Conservation (phyloP, 2,113 vertebrate genomes). For the Ranitomeya imitator region DNA sequence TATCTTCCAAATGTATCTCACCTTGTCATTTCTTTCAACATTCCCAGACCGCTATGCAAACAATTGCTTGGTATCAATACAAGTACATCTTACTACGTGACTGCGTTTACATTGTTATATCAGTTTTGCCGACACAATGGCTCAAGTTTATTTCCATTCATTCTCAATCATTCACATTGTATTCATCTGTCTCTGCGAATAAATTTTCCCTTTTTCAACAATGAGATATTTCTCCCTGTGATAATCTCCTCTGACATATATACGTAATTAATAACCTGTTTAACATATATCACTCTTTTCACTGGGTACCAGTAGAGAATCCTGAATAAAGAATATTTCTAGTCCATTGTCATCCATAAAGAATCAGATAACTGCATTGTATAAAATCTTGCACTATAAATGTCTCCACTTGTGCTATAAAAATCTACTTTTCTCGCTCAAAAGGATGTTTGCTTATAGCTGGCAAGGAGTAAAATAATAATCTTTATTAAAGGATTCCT, state of each 20-base stretch:
- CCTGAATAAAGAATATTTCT: background rate
- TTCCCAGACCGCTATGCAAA: background rate
- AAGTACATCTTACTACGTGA: background rate
- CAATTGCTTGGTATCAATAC: background rate
- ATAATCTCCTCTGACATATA: background rate
- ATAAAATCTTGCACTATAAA: background rate
- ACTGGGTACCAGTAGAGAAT: background rate
- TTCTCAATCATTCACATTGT: background rate
- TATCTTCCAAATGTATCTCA: background rate
- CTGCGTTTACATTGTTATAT: background rate
- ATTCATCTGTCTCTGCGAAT: background rate
- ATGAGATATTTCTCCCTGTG: background rate
- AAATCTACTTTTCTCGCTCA: background rate
- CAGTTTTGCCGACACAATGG: background rate
- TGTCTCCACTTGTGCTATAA: background rate
- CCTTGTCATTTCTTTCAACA: background rate
- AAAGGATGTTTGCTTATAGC: background rate
- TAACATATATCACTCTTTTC: background rate
- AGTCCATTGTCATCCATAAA: background rate
- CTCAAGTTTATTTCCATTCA: background rate
- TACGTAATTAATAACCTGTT: background rate
- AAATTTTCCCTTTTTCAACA: background rate
- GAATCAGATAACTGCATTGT: background rate
- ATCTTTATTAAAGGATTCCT: background rate
- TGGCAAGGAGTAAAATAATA: background rate